These are phyloP conservation scores for human DNA, from an alignment of 2,113 vertebrate genomes.

Conservation along the genomic window GRCh38 chr5:109864501-109865000, in stretches of 20 bases:
- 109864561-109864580: constrained; percentile 44
- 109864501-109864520: constrained; percentile 46
- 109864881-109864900: not conserved
- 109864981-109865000: not conserved
- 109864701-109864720: constrained; percentile 23
- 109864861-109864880: rapidly evolving
- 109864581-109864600: not conserved
- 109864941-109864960: not conserved
- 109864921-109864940: not conserved
- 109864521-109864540: constrained; percentile 63
- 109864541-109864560: constrained; percentile 51
- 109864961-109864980: not conserved
- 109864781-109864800: not conserved
- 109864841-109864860: not conserved
- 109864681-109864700: constrained; percentile 3
- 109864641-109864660: not conserved
- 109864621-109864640: not conserved
- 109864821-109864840: not conserved
- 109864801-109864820: not conserved
- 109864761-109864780: not conserved
- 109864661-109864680: not conserved
- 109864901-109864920: not conserved
- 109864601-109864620: not conserved
- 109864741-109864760: not conserved
- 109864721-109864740: not conserved